Base-by-base conservation (phyloP, 2,888 invertebrate species). In the Rugalucina vietnamica region DNA sequence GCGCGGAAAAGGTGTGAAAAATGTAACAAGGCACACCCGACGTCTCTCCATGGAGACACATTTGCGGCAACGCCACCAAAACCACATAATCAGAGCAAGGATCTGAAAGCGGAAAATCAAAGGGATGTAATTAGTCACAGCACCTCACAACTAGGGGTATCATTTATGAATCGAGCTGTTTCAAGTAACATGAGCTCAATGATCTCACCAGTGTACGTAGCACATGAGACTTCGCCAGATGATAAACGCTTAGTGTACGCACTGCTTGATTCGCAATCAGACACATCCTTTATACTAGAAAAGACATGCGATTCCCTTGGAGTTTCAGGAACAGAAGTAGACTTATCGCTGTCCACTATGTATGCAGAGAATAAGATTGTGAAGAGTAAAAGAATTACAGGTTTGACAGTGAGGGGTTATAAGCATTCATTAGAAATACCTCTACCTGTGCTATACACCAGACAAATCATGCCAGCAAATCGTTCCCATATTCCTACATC, bases 201-300 rank as follows among this genome's bases (percentile, higher is more conserved):
- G 70, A 82, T 78, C 21, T 1, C 79, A 18, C 74, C 78, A 34
- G 86, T 88, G 3, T 85, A 79, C 76, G 36, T 89, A 2, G 82
- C 85, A 14, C 77, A 73, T 69, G 50, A 29, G 10, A 27, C 76
- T 36, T 69, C 79, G 5, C 89, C 85, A 0, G 43, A 80, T 21
- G 36, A 36, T 43, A 86, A 88, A 76, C 34, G n/a, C 21, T 36
- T 87, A 5, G 84, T 87, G 27, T 89, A 89, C 72, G 88, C 86
- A 0, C 32, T 89, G 24, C 27, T 88, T 21, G 90, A 90, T 70
- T 77, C 86, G 10, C 86, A 87, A 39, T 85, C 85, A 2, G 86
- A 90, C 37, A 83, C 88, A 8, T 84, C 84, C 12, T 89, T 89
- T 73, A 57, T 87, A 43, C 71, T 81, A 3, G 76, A 84, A 3